Evolutionary conservation across 2,888 invertebrate genomes (phyloP), one percentile per base, ranked within the genome.

Genomic region (Hoplodrina blanda): DNA sequence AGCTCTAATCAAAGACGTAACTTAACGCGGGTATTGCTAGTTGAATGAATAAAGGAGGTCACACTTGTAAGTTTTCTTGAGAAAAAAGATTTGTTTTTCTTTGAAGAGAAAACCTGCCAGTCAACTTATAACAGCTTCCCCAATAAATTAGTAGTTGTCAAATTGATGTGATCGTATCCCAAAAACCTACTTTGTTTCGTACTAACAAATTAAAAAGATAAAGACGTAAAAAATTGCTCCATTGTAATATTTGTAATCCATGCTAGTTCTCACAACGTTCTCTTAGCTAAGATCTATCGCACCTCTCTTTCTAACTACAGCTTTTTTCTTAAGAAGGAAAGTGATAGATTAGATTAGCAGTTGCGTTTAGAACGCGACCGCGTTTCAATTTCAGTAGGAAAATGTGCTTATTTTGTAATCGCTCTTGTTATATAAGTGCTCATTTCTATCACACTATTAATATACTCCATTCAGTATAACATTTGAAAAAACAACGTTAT

Each of bases 201-300:
- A 78, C 71, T 41, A 50, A 54, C 80, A 85, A 85, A 89, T 87
- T 85, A 88, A 83, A 25, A 69, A 88, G 80, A 87, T 85, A 85
- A 86, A 80, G 74, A 65, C 53, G 76, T 80, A 86, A 88, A 56
- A 90, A 83, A 89, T 82, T 83, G 79, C 84, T 80, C 82, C 80
- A 90, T 91, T 90, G 89, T 89, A 80, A 85, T 76, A 67, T 81
- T 91, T 90, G 89, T 89, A 80, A 85, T 76, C 68, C 82, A 80
- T 74, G 70, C 67, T 69, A 68, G 85, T 90, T 92, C 92, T 78
- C 91, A 91, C 87, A 85, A 73, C 86, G 87, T 88, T 90, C 84
- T 85, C 84, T 82, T 82, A 82, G 73, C 79, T 54, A 71, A 79
- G 71, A 80, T 74, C 76, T 73, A 81, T 86, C 80, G 73, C 82